These are phyloP conservation scores for Pentamera pediparva DNA, from an alignment of 53 echinoderm and acorn worm genomes.

Conservation along the genomic window DNA sequence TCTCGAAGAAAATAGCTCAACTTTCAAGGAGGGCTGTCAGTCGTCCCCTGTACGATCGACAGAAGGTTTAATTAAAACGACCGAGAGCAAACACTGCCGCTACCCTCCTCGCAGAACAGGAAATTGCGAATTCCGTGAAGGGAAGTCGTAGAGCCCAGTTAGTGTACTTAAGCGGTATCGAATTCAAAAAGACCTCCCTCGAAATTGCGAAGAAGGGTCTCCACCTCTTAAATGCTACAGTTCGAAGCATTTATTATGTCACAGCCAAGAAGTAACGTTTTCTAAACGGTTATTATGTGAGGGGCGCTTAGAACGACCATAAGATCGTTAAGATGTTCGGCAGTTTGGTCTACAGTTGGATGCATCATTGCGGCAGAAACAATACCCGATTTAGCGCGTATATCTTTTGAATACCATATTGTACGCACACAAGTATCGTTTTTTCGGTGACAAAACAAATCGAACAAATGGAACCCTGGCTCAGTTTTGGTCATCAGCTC, in stretches of 20 bases:
- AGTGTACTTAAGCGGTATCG: slow-evolving; percentile 34
- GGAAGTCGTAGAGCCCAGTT: slow-evolving; percentile 33
- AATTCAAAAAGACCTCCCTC: slow-evolving; percentile 30
- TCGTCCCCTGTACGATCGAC: slow-evolving; percentile 22
- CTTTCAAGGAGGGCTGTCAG: slow-evolving; percentile 28
- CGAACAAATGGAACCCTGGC: no score
- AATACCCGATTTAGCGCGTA: no score
- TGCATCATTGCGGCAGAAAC: no score
- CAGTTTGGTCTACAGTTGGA: no score
- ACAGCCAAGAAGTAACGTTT: not conserved
- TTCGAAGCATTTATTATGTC: slow-evolving; percentile 31
- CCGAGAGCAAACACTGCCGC: slow-evolving; percentile 12
- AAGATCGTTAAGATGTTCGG: no score
- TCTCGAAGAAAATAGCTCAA: slow-evolving; percentile 23
- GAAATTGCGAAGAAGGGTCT: not conserved
- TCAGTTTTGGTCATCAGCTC: no score
- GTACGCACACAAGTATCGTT: not conserved
- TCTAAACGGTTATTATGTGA: not conserved
- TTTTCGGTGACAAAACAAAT: no score
- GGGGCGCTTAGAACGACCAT: no score
- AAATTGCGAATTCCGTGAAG: slow-evolving; percentile 32
- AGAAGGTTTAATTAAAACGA: slow-evolving; percentile 30
- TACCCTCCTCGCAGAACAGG: slow-evolving; percentile 26
- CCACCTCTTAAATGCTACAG: slow-evolving; percentile 8
- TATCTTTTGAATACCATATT: no score